Conservation (phyloP, 2,888 invertebrate species). For the Azorinus chamasolen region DNA sequence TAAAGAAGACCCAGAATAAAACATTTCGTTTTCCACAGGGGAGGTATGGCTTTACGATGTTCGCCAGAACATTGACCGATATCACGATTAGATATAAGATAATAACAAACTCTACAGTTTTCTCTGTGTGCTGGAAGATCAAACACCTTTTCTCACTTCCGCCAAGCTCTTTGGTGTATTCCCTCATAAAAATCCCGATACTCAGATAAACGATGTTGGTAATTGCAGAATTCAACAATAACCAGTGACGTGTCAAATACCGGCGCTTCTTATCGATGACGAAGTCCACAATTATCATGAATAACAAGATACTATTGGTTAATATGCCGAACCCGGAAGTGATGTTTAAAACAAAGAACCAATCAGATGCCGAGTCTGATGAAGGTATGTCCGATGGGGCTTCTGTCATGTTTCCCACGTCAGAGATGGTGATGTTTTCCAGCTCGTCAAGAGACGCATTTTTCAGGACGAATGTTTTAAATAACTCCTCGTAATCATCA, state of each 20-base stretch:
- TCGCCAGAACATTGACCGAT: constrained; percentile 39
- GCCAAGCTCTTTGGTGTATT: constrained; percentile 20
- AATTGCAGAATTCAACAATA: constrained; percentile 47
- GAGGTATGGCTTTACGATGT: constrained; percentile 15
- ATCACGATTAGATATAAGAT: constrained; percentile 44
- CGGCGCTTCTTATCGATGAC: constrained; percentile 44
- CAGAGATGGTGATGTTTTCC: constrained; percentile 22
- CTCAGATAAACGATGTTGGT: constrained; percentile 49
- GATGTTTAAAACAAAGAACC: constrained; percentile 53
- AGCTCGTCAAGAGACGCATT: constrained; percentile 38
- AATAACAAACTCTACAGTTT: constrained; percentile 50
- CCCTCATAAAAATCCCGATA: constrained; percentile 49
- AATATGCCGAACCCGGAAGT: constrained; percentile 57
- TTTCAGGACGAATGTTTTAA: constrained; percentile 46
- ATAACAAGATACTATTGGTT: constrained; percentile 50
- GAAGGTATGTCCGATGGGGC: background rate
- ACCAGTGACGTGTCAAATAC: constrained; percentile 59
- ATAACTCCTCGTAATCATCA: constrained; percentile 52
- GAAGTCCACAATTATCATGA: constrained; percentile 59
- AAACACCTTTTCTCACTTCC: constrained; percentile 36
- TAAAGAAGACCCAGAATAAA: constrained; percentile 51
- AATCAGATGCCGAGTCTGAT: constrained; percentile 6
- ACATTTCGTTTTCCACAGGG: constrained; percentile 43
- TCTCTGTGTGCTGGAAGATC: constrained; percentile 51
- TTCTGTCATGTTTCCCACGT: background rate